A percentile compares a stretch with the other conserved stretches of the same genome.
Evolutionary conservation across 2,113 vertebrate genomes (phyloP).

Genomic region (Bucco capensis): DNA sequence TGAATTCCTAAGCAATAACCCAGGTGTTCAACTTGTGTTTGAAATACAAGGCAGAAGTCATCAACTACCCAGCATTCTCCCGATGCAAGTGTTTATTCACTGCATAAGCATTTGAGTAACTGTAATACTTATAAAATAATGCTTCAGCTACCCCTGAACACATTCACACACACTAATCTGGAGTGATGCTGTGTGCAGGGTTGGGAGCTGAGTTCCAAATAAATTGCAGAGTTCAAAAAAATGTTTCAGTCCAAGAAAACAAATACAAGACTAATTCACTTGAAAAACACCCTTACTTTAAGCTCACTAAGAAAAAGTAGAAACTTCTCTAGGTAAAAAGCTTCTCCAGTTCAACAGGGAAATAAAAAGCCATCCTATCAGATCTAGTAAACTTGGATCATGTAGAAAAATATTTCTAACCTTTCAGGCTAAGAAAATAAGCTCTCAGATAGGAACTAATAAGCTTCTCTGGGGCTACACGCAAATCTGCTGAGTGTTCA

Average conservation of each 20-base stretch:
- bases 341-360: not conserved
- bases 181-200: not conserved
- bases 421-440: not conserved
- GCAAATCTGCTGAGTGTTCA: not conserved
- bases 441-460: not conserved
- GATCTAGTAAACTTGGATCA: not conserved
- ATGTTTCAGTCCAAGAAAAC: not conserved
- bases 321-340: not conserved
- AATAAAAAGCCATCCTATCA: not conserved
- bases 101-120: not conserved
- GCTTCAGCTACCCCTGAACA: not conserved
- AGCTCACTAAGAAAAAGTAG: not conserved
- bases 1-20: not conserved
- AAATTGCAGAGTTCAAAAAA: not conserved
- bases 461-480: not conserved
- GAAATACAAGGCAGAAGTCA: not conserved
- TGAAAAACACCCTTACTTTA: not conserved
- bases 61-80: not conserved
- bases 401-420: not conserved
- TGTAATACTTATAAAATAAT: not conserved
- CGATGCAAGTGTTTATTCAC: not conserved
- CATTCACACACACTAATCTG: not conserved
- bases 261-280: not conserved
- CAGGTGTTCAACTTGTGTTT: not conserved
- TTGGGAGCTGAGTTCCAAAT: not conserved